Percentiles rank a stretch among this genome's conserved stretches.
phyloP scores from a whole-genome alignment of 2,797 vertebrate species.

The Ara ararauna region DNA sequence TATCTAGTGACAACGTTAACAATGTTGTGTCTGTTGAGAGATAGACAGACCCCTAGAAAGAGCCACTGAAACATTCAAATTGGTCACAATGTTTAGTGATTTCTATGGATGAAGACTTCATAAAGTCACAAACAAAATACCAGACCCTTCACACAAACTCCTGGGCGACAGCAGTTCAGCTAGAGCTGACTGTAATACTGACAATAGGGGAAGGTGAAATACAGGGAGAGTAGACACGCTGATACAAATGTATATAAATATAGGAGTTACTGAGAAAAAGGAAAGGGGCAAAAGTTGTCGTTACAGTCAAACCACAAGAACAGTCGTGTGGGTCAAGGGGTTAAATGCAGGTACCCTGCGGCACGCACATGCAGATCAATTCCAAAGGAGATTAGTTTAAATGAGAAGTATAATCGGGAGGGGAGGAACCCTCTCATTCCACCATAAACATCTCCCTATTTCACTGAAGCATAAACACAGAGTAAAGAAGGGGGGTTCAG shows the following conservation, averaged over 20 bases:
- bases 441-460: conserved; percentile 55
- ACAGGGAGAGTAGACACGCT: neutral
- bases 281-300: neutral
- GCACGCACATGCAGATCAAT: conserved; percentile 40
- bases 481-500: conserved; percentile 30
- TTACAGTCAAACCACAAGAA: neutral
- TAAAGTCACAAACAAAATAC: neutral
- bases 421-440: conserved; percentile 66
- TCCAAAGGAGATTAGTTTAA: conserved; percentile 50
- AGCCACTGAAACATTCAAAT: neutral
- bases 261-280: neutral
- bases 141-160: neutral
- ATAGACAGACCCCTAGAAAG: neutral
- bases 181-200: neutral
- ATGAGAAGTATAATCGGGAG: conserved; percentile 54
- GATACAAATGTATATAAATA: neutral
- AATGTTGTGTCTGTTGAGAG: neutral
- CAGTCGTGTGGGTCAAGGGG: neutral
- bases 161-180: neutral
- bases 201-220: neutral
- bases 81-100: neutral
- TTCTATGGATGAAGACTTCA: neutral
- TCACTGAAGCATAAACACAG: conserved; percentile 64
- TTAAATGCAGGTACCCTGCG: neutral
- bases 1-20: neutral